These are phyloP conservation scores for Pedicia rivosa DNA, from an alignment of 2,888 invertebrate species.

Conservation along the genomic window DNA sequence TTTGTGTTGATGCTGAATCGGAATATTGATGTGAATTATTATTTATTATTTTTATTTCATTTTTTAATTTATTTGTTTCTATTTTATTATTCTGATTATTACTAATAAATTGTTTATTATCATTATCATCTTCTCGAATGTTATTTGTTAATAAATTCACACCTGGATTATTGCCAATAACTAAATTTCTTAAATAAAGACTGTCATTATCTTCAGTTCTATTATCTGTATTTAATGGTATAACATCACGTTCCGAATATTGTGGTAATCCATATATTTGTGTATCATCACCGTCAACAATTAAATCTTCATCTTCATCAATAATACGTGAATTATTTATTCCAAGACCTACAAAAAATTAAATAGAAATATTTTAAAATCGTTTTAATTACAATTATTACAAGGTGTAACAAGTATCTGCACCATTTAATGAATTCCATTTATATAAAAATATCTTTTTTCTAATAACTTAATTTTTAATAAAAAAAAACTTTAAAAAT, in stretches of 20 bases:
- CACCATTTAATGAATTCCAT: too few species aligned
- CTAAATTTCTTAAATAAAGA: slow-evolving; percentile 24
- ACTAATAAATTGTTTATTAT: background rate
- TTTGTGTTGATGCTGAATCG: background rate
- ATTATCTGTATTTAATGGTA: slow-evolving; percentile 32
- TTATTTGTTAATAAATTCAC: too few species aligned
- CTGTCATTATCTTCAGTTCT: slow-evolving; percentile 22
- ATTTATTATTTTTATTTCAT: too few species aligned
- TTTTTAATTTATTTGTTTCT: too few species aligned
- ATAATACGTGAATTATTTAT: too few species aligned
- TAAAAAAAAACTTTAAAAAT: background rate
- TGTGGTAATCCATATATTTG: slow-evolving; percentile 73
- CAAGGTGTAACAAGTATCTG: too few species aligned
- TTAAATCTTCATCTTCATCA: slow-evolving; percentile 54
- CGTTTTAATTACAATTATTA: too few species aligned
- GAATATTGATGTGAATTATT: background rate
- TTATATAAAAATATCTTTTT: too few species aligned
- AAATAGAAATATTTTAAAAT: too few species aligned
- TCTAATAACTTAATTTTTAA: background rate
- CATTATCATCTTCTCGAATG: slow-evolving; percentile 15
- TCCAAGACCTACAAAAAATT: too few species aligned
- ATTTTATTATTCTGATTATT: background rate
- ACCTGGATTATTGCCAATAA: slow-evolving; percentile 14
- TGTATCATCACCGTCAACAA: slow-evolving; percentile 77
- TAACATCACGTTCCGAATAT: slow-evolving; percentile 60